Conservation (phyloP, 2,797 vertebrate species). For the Denticeps clupeoides region DNA sequence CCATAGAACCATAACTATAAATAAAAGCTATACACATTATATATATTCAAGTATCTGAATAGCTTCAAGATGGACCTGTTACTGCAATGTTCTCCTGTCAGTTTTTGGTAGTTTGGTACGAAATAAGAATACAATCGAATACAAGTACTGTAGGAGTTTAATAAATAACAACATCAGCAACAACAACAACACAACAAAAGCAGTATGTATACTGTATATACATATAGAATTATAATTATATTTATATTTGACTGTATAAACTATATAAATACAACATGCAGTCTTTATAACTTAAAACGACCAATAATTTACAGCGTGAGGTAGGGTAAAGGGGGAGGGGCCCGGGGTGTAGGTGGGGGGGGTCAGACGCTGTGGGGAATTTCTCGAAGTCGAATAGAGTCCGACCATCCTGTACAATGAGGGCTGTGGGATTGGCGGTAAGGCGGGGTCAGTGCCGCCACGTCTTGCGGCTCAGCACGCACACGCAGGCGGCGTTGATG, state of each 20-base stretch:
- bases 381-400: too few relatives aligned
- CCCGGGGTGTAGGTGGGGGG: slow-evolving; percentile 2
- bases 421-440: slow-evolving; percentile 67
- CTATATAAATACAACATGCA: slow-evolving; percentile 99
- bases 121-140: slow-evolving; percentile 34
- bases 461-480: slow-evolving; percentile 88
- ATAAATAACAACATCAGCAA: slow-evolving; percentile 89
- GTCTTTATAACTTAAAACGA: slow-evolving; percentile 93
- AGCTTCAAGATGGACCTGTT: too few relatives aligned
- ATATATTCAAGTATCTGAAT: too few relatives aligned
- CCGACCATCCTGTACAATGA: too few relatives aligned
- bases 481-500: slow-evolving; percentile 91
- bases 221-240: slow-evolving; percentile 49
- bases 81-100: too few relatives aligned
- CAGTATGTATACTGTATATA: slow-evolving; percentile 57
- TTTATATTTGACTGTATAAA: slow-evolving; percentile 87
- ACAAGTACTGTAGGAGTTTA: slow-evolving; percentile 84
- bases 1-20: too few relatives aligned
- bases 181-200: slow-evolving; percentile 46
- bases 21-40: too few relatives aligned
- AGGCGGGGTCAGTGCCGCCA: slow-evolving; percentile 66
- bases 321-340: slow-evolving; percentile 55
- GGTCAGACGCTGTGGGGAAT: slow-evolving; percentile 6
- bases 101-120: too few relatives aligned
- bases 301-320: slow-evolving; percentile 93